phyloP scores from a whole-genome alignment of 2,797 vertebrate genomes.

The Cheirogaleus major region DNA sequence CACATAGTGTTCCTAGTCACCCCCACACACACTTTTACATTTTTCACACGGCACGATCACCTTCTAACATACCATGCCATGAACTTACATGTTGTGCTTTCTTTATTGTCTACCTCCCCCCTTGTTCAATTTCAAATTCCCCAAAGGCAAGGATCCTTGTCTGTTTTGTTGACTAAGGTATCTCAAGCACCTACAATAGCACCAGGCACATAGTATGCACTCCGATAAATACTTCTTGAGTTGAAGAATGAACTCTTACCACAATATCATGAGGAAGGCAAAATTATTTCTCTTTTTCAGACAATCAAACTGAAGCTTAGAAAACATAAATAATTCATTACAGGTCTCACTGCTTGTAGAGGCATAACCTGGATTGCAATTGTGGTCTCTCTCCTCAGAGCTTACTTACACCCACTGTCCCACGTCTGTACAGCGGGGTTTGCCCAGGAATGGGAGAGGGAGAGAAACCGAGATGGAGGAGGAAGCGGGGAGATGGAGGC shows the following conservation, averaged over 20 bases:
- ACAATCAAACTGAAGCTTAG: not conserved
- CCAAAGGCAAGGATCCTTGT: not conserved
- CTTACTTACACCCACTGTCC: not conserved
- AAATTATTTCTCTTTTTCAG: not conserved
- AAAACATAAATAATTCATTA: not conserved
- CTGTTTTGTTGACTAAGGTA: not conserved
- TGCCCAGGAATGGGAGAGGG: not conserved
- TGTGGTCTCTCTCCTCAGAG: not conserved
- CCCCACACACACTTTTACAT: too few species aligned
- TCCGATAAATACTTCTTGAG: not conserved
- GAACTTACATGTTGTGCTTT: not conserved
- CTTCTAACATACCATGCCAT: not conserved
- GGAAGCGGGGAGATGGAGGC: not conserved
- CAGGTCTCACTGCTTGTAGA: not conserved
- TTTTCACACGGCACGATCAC: not conserved
- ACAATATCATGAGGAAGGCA: not conserved
- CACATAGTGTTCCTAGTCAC: not conserved
- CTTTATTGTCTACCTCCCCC: not conserved
- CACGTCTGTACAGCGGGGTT: not conserved
- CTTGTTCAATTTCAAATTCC: not conserved
- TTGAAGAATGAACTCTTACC: not conserved
- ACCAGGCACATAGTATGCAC: not conserved
- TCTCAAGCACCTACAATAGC: not conserved
- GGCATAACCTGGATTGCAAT: not conserved
- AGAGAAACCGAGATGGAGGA: not conserved